Base-by-base conservation (phyloP, 2,888 invertebrate species). In the Dione juno region DNA sequence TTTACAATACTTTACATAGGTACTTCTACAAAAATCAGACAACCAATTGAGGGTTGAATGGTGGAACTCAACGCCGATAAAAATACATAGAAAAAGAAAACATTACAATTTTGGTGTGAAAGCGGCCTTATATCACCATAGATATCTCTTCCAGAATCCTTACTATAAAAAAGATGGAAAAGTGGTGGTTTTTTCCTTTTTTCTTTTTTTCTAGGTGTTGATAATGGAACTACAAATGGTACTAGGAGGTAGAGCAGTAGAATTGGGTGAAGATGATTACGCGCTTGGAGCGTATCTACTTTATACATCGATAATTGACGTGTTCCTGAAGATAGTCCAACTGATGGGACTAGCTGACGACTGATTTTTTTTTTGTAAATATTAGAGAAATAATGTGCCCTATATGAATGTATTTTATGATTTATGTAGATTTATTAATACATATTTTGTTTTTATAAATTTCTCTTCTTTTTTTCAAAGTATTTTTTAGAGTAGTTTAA, bases 221-320 rank as follows among this genome's bases (percentile, higher is more conserved):
- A 77, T 79, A 11, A 83, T 88, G 13, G 82, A 88, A 70, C 77
- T 88, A 1, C 89, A 88, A 73, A 83, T 83, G 78, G 79, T 88
- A n/a, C 72, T 88, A 3, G 87, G 88, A 2, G 88, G 88, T 0
- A 79, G 59, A 67, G 10, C 79, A 0, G 73, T 88, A 1, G 83
- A 85, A 64, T 43, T 89, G 5, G 66, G 74, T 0, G 84, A 84
- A 43, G 76, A 82, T 0, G 87, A 88, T 0, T 87, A 84, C 40
- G 80, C 82, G 0, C 21, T 85, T 0, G 89, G 77, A 0, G 87
- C 88, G 0, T 87, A 75, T 9, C 53, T 85, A 67, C 52, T 88
- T 0, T 89, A 88, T 41, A 82, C 81, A 0, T 83, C 84, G 0
- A 82, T 89, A 1, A 53, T 89, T 0, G 78, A 84, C 45, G 65